These are phyloP conservation scores for Noctuana brunneofusca DNA, from an alignment of 2,888 invertebrate genomes.

Conservation along the genomic window DNA sequence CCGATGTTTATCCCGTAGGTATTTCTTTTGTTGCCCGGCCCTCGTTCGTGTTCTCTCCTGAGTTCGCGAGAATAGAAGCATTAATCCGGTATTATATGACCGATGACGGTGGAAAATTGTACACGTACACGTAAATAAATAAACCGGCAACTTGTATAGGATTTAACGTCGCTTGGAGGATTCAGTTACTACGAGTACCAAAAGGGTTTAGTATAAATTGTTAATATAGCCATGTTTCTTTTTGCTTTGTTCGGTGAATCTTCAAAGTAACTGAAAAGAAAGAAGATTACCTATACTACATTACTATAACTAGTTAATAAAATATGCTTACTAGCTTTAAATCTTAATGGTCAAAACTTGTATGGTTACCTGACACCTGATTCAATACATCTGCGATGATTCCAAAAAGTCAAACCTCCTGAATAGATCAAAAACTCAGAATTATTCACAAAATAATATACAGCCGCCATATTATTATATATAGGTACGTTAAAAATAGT, in stretches of 20 bases:
- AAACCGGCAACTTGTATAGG: constrained; percentile 32
- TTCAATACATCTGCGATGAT: no score
- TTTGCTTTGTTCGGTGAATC: not conserved
- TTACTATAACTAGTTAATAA: no score
- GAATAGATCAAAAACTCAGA: no score
- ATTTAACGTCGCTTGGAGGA: not conserved
- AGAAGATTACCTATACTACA: no score
- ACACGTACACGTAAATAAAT: constrained; percentile 45
- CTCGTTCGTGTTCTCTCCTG: constrained; percentile 56
- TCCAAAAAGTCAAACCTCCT: no score
- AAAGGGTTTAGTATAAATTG: not conserved
- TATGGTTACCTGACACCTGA: no score
- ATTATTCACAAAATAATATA: no score
- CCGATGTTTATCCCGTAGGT: constrained; percentile 51
- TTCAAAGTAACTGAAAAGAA: not conserved
- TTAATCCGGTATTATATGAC: constrained; percentile 68
- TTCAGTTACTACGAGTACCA: not conserved
- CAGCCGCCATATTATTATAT: not conserved
- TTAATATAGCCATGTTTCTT: not conserved
- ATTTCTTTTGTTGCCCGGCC: constrained; percentile 63
- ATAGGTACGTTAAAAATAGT: constrained; percentile 16
- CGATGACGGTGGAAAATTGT: constrained; percentile 60
- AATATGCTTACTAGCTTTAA: no score
- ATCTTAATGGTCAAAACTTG: no score
- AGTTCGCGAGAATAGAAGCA: constrained; percentile 55